Evolutionary conservation across 1,140 invertebrate genomes (phyloP).

Genomic region (Arion vulgaris): DNA sequence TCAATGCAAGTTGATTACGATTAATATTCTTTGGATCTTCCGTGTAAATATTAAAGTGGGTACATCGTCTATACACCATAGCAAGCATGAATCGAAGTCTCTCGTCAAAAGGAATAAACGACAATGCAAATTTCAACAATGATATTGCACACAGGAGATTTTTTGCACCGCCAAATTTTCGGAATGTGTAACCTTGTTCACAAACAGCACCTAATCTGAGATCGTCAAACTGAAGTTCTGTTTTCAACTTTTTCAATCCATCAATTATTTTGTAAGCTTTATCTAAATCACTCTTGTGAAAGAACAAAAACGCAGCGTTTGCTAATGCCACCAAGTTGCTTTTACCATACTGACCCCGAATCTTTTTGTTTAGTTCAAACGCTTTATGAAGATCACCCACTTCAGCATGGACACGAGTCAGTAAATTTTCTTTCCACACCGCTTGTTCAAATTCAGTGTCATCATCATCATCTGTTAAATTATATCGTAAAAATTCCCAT

Average conservation of each 20-base stretch:
- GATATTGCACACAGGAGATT: background rate
- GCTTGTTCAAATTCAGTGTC: background rate
- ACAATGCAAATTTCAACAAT: background rate
- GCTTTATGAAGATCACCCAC: background rate
- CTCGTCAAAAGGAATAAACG: background rate
- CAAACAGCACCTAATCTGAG: background rate
- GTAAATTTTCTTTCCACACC: conserved; percentile 6
- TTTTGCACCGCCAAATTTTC: background rate
- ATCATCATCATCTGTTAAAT: background rate
- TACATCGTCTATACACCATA: background rate
- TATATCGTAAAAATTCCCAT: background rate
- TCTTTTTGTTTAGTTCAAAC: background rate
- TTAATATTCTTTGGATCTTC: background rate
- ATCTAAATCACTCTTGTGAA: background rate
- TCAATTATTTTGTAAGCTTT: background rate
- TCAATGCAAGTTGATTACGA: background rate
- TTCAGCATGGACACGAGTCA: background rate
- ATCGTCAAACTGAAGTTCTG: background rate
- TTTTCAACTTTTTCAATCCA: background rate
- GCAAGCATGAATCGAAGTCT: background rate
- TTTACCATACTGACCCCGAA: background rate
- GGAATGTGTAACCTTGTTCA: background rate
- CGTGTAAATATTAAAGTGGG: background rate
- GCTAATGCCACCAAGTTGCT: background rate
- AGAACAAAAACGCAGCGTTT: background rate